phyloP scores from a whole-genome alignment of 2,888 invertebrate genomes.

The Melitaea athalia region DNA sequence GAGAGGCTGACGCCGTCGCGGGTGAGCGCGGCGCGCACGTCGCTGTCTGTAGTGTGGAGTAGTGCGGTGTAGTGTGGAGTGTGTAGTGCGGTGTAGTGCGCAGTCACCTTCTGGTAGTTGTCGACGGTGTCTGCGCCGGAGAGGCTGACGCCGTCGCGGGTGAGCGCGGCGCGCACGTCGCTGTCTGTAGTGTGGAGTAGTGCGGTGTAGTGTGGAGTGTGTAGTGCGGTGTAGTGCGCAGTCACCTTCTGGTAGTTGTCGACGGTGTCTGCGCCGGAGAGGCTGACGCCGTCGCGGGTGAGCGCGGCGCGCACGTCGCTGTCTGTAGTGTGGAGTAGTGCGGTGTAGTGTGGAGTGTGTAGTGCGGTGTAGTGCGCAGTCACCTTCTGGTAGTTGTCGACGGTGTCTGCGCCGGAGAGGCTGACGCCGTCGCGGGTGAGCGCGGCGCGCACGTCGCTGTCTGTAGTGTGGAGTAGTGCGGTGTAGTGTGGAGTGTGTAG shows the following conservation, averaged over 20 bases:
- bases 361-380: constrained; percentile 15
- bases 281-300: constrained; percentile 93
- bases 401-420: constrained; percentile 89
- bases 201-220: background rate
- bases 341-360: background rate
- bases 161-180: constrained; percentile 92
- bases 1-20: constrained; percentile 93
- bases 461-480: constrained; percentile 17
- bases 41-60: constrained; percentile 65
- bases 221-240: constrained; percentile 16
- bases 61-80: background rate
- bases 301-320: constrained; percentile 92
- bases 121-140: constrained; percentile 90
- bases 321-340: constrained; percentile 27
- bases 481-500: background rate
- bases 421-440: constrained; percentile 95
- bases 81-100: background rate
- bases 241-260: constrained; percentile 88
- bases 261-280: constrained; percentile 90
- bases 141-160: constrained; percentile 93
- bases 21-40: constrained; percentile 92
- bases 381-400: constrained; percentile 89
- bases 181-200: constrained; percentile 55
- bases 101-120: constrained; percentile 87
- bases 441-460: constrained; percentile 89